A percentile compares a stretch with the other conserved stretches of the same genome.
These are phyloP conservation scores for Ceratitis capitata DNA, from an alignment of 1,140 invertebrate genomes.

Conservation along the genomic window DNA sequence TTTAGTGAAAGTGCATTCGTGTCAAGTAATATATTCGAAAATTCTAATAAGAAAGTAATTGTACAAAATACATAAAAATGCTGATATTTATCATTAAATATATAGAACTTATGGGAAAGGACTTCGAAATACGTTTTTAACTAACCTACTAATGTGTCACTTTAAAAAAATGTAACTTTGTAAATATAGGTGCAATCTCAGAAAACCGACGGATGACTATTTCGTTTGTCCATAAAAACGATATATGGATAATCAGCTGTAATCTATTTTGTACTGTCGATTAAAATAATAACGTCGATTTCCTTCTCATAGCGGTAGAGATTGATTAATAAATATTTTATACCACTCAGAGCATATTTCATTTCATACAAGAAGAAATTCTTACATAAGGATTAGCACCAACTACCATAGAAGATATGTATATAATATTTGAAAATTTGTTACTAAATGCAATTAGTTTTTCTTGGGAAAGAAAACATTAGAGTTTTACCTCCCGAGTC, in stretches of 20 bases:
- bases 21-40: neutral
- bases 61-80: neutral
- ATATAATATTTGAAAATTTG: too few relatives aligned
- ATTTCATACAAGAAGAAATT: too few relatives aligned
- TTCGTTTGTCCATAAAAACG: neutral
- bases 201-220: neutral
- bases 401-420: too few relatives aligned
- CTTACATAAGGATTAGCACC: too few relatives aligned
- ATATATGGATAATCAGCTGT: neutral
- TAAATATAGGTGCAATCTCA: neutral
- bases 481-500: too few relatives aligned
- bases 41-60: neutral
- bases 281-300: too few relatives aligned
- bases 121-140: neutral
- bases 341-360: too few relatives aligned
- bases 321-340: too few relatives aligned
- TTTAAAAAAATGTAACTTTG: neutral
- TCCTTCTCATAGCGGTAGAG: too few relatives aligned
- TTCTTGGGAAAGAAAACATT: too few relatives aligned
- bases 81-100: neutral
- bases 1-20: slow-evolving; percentile 4
- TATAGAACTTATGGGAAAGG: neutral
- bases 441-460: too few relatives aligned
- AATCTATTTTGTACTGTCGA: too few relatives aligned
- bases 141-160: neutral